Conservation (phyloP, 1,140 invertebrate genomes). For the Asobara japonica region DNA sequence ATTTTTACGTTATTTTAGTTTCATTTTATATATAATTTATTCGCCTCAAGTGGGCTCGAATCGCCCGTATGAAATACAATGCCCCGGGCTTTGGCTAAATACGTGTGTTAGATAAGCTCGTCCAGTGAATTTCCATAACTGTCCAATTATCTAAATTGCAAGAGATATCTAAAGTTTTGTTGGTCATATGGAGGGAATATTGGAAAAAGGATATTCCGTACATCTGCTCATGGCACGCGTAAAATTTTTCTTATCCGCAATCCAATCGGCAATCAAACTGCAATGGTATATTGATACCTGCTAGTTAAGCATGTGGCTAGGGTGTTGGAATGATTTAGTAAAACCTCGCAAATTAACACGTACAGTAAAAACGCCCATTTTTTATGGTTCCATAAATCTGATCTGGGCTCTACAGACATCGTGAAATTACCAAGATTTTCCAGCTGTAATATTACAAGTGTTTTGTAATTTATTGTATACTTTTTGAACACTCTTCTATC, state of each 20-base stretch:
- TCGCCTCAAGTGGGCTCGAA: neutral
- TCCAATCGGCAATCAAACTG: conserved; percentile 7
- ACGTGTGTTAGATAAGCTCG: conserved; percentile 38
- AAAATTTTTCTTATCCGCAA: neutral
- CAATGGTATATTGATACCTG: neutral
- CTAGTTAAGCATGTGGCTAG: neutral
- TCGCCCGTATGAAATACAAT: neutral
- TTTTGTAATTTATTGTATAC: no score
- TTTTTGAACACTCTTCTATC: no score
- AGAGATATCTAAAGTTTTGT: conserved; percentile 28
- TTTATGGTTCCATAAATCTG: neutral
- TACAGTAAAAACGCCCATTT: neutral
- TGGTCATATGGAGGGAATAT: conserved; percentile 11
- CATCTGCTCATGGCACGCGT: neutral
- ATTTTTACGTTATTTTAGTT: neutral
- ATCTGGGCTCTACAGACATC: neutral
- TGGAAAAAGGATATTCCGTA: neutral
- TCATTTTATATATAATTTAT: conserved; percentile 7
- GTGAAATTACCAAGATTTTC: neutral
- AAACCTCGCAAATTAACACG: neutral
- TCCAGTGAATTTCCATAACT: conserved; percentile 45
- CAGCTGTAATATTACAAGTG: no score
- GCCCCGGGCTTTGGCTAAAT: conserved; percentile 22
- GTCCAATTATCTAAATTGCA: conserved; percentile 47
- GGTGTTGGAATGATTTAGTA: conserved; percentile 9